phyloP scores from a whole-genome alignment of 2,113 vertebrate species.

The Pachypanchax playfairii region DNA sequence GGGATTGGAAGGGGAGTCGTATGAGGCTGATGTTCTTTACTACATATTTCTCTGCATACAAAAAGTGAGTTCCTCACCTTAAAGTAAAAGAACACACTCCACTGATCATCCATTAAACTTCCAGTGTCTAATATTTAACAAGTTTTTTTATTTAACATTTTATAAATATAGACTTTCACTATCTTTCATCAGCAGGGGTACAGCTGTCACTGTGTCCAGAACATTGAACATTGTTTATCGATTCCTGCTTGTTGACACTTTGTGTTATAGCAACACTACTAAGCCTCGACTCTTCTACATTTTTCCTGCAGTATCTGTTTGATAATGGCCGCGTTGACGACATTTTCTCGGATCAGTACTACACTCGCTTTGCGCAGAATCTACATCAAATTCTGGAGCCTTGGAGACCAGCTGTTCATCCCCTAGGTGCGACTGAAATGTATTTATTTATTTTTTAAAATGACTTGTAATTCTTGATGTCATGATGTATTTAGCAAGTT shows the following conservation, averaged over 20 bases:
- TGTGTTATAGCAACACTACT: conserved; percentile 1
- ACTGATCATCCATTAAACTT: neutral
- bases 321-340: conserved; percentile 85
- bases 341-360: conserved; percentile 79
- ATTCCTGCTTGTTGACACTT: neutral
- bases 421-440: conserved; percentile 85
- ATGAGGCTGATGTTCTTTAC: conserved; percentile 94
- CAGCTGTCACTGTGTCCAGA: neutral
- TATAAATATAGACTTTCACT: too few relatives aligned
- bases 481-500: too few relatives aligned
- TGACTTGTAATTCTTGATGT: too few relatives aligned
- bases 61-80: conserved; percentile 81
- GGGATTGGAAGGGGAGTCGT: conserved; percentile 90
- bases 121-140: too few relatives aligned
- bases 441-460: too few relatives aligned
- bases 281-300: neutral
- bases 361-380: conserved; percentile 86
- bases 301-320: conserved; percentile 77
- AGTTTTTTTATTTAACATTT: too few relatives aligned
- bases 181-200: neutral
- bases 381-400: conserved; percentile 94
- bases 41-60: conserved; percentile 98
- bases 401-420: conserved; percentile 90
- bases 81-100: neutral
- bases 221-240: too few relatives aligned